Evolutionary conservation across 2,113 vertebrate species (phyloP).

Genomic region (Hepsetus odoe): DNA sequence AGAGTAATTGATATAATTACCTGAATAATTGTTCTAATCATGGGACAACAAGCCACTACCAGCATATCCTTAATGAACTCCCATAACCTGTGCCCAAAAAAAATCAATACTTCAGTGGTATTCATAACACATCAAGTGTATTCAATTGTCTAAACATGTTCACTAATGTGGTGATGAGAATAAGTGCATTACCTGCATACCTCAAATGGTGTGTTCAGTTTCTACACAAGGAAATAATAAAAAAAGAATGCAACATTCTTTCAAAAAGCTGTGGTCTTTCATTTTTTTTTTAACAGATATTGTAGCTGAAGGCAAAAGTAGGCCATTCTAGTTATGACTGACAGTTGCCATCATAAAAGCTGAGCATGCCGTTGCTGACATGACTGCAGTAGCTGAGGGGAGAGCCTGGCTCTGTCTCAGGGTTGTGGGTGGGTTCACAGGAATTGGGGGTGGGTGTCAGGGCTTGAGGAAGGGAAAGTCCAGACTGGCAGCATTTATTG

Average conservation of each 20-base stretch:
- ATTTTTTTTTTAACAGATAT: background rate
- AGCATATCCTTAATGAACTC: slow-evolving; percentile 5
- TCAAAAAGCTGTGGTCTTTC: background rate
- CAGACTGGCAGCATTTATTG: slow-evolving; percentile 27
- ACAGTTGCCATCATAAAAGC: slow-evolving; percentile 45
- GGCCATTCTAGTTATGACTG: slow-evolving; percentile 17
- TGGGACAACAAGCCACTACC: slow-evolving; percentile 38
- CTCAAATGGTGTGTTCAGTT: background rate
- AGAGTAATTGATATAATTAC: slow-evolving; percentile 48
- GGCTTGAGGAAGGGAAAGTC: slow-evolving; percentile 54
- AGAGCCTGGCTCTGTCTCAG: slow-evolving; percentile 3
- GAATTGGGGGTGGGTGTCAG: slow-evolving; percentile 47
- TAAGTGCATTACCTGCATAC: background rate
- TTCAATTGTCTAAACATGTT: background rate
- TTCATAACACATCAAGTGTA: background rate
- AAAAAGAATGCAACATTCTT: too few species aligned
- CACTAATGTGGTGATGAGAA: background rate
- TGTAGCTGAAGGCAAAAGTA: background rate
- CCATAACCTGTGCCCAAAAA: background rate
- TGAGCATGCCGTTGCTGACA: slow-evolving; percentile 32
- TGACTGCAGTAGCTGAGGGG: slow-evolving; percentile 39
- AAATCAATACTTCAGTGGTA: slow-evolving; percentile 2
- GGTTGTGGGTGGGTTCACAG: slow-evolving; percentile 35
- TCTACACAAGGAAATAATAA: too few species aligned
- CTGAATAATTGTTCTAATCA: slow-evolving; percentile 44